Conservation (phyloP, 2,797 vertebrate genomes). For the Sebastes miniatus region DNA sequence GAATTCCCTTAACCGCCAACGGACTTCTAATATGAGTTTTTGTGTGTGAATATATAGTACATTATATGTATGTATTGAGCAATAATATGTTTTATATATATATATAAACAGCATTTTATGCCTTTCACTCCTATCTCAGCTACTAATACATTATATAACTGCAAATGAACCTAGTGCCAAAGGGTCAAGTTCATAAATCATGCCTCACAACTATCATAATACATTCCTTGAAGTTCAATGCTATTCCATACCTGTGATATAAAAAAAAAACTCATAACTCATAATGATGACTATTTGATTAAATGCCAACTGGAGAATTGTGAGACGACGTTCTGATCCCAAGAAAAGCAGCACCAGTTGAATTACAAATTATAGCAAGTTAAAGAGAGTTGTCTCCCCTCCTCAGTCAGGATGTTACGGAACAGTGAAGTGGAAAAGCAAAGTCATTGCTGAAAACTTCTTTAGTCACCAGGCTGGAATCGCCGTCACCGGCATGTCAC, state of each 20-base stretch:
- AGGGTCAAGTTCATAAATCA: slow-evolving; percentile 43
- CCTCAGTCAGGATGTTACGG: not conserved
- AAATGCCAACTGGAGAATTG: slow-evolving; percentile 4
- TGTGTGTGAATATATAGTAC: not conserved
- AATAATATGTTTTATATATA: not conserved
- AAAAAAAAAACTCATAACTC: slow-evolving; percentile 44
- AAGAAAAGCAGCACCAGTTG: not conserved
- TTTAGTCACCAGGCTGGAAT: slow-evolving; percentile 33
- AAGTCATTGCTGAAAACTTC: slow-evolving; percentile 34
- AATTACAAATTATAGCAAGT: not conserved
- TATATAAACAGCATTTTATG: not conserved
- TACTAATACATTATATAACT: slow-evolving; percentile 1
- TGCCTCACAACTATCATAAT: slow-evolving; percentile 23
- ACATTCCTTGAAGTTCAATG: slow-evolving; percentile 39
- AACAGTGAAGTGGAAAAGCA: slow-evolving; percentile 19
- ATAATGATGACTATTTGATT: slow-evolving; percentile 26
- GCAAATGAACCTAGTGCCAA: not conserved
- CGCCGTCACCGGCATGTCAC: slow-evolving; percentile 8
- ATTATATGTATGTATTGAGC: not conserved
- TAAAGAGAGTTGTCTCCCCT: not conserved
- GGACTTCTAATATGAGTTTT: slow-evolving; percentile 19
- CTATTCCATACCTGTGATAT: slow-evolving; percentile 23
- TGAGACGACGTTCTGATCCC: not conserved
- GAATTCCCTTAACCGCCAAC: slow-evolving; percentile 47
- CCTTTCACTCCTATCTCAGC: not conserved